Evolutionary conservation across 2,113 vertebrate species (phyloP).

Genomic region (Bagarius yarrelli): DNA sequence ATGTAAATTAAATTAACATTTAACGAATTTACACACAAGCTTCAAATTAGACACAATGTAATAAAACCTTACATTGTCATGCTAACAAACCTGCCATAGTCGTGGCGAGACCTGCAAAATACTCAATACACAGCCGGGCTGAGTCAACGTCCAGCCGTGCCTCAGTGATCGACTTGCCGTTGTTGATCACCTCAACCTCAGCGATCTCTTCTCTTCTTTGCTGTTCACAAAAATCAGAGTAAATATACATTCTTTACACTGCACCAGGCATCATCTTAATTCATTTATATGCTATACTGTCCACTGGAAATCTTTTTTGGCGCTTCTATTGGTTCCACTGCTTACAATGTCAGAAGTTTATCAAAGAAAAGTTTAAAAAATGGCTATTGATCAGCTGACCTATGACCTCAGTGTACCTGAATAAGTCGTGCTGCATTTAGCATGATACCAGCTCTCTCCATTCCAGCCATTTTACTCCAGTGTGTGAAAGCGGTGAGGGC

Average conservation of each 20-base stretch:
- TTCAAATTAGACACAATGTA: background rate
- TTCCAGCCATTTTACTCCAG: constrained; percentile 87
- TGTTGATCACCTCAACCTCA: constrained; percentile 85
- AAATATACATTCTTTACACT: background rate
- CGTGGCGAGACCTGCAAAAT: constrained; percentile 83
- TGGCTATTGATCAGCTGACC: background rate
- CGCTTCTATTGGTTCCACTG: too few species aligned
- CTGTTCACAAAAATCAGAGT: constrained; percentile 37
- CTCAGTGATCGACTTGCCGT: constrained; percentile 92
- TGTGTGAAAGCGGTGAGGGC: constrained; percentile 80
- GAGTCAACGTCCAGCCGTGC: constrained; percentile 83
- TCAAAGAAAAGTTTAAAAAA: background rate
- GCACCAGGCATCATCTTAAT: too few species aligned
- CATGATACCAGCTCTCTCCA: constrained; percentile 87
- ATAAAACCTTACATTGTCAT: background rate
- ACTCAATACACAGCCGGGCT: constrained; percentile 87
- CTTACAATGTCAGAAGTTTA: too few species aligned
- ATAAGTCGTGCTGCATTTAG: constrained; percentile 88
- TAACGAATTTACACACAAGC: background rate
- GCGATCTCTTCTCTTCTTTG: constrained; percentile 86
- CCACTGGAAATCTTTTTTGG: too few species aligned
- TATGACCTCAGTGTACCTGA: constrained; percentile 71
- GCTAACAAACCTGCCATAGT: constrained; percentile 78
- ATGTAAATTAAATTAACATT: background rate
- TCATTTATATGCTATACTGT: too few species aligned